Evolutionary conservation across 2,113 vertebrate genomes (phyloP).

Genomic region (Nerophis lumbriciformis): DNA sequence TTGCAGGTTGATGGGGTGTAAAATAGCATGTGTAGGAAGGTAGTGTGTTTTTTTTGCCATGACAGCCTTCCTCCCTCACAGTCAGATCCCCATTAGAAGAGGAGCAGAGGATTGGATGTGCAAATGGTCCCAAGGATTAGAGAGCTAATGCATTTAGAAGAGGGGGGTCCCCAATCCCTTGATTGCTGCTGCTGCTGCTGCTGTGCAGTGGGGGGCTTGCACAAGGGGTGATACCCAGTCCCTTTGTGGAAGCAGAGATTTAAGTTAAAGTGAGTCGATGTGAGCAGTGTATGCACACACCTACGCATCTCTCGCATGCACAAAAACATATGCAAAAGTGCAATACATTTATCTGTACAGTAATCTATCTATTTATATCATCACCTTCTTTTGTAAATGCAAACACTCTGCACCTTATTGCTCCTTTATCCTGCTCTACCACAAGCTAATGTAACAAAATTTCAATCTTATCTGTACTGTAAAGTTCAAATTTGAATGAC

Average conservation of each 20-base stretch:
- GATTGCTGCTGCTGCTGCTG: conserved; percentile 41
- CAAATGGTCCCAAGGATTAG: conserved; percentile 81
- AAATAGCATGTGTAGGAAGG: conserved; percentile 73
- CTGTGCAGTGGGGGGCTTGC: conserved; percentile 37
- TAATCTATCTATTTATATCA: no score
- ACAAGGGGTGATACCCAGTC: conserved; percentile 46
- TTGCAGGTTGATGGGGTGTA: conserved; percentile 75
- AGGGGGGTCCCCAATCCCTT: conserved; percentile 57
- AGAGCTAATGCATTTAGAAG: conserved; percentile 78
- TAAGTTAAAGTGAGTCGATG: conserved; percentile 63
- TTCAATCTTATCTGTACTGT: no score
- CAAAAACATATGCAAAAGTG: conserved; percentile 10
- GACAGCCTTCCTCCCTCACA: conserved; percentile 45
- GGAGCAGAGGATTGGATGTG: conserved; percentile 78
- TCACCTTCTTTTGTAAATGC: no score
- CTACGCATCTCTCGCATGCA: conserved; percentile 15
- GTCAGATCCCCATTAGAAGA: conserved; percentile 77
- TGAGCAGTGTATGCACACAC: conserved; percentile 31
- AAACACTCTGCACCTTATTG: no score
- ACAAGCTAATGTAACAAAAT: no score
- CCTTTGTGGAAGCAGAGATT: conserved; percentile 58
- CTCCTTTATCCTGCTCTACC: no score
- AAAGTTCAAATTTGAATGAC: no score
- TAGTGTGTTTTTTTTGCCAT: conserved; percentile 19
- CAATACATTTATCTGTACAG: no score